Evolutionary conservation across 2,797 vertebrate genomes (phyloP).

Genomic region (Enoplosus armatus): DNA sequence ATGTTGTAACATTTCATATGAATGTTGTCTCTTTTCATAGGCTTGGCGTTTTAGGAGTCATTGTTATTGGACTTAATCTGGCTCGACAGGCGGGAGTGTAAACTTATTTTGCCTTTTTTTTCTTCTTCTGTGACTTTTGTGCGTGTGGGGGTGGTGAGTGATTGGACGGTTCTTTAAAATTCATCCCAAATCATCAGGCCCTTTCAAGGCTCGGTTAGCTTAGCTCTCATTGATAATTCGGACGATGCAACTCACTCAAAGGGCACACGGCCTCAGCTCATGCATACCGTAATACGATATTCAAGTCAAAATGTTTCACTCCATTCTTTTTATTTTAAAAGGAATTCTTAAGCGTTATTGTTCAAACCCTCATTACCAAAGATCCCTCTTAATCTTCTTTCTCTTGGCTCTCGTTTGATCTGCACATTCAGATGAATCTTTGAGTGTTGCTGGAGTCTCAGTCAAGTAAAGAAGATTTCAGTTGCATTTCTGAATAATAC

Average conservation of each 20-base stretch:
- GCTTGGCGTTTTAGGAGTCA: slow-evolving; percentile 24
- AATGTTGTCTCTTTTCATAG: slow-evolving; percentile 11
- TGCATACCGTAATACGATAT: slow-evolving; percentile 52
- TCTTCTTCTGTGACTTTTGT: neutral
- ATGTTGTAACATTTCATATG: slow-evolving; percentile 6
- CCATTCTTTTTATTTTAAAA: slow-evolving; percentile 34
- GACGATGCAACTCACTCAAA: slow-evolving; percentile 51
- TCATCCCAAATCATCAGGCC: slow-evolving; percentile 49
- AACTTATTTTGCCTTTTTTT: slow-evolving; percentile 8
- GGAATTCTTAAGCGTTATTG: slow-evolving; percentile 22
- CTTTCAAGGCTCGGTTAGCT: slow-evolving; percentile 55
- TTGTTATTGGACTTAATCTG: slow-evolving; percentile 30
- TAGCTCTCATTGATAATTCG: slow-evolving; percentile 68
- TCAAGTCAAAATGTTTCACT: slow-evolving; percentile 34
- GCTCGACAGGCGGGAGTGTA: slow-evolving; percentile 24
- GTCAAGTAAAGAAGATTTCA: neutral
- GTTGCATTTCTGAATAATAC: neutral
- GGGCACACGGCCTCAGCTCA: slow-evolving; percentile 48
- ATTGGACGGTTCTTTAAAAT: slow-evolving; percentile 53
- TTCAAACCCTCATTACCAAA: slow-evolving; percentile 9
- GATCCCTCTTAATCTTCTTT: slow-evolving; percentile 7
- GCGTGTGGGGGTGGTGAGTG: slow-evolving; percentile 1
- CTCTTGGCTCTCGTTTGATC: slow-evolving; percentile 28
- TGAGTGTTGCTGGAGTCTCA: neutral
- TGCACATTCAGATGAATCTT: slow-evolving; percentile 13